Conservation (phyloP, 2,113 vertebrate genomes). For the Psittacara wagleri region DNA sequence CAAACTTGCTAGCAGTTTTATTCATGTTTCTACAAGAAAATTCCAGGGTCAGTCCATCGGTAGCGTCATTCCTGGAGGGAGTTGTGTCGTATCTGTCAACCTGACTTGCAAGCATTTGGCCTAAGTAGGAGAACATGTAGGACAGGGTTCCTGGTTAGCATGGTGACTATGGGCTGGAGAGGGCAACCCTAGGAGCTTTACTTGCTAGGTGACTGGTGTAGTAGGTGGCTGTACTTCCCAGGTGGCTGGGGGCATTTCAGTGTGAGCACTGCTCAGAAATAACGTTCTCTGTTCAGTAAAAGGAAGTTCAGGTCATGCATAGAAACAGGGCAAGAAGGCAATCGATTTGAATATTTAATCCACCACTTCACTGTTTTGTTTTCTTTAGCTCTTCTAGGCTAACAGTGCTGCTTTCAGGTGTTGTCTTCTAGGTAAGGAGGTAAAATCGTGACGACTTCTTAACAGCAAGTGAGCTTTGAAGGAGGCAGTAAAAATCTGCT, state of each 20-base stretch:
- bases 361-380: neutral
- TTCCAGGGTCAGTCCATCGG: neutral
- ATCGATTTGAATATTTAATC: neutral
- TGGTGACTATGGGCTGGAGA: neutral
- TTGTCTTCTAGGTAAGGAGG: neutral
- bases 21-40: neutral
- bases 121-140: neutral
- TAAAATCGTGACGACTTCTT: neutral
- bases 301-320: neutral
- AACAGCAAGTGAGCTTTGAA: neutral
- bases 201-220: rapidly evolving
- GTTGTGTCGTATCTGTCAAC: neutral
- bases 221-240: neutral
- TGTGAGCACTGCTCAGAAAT: neutral
- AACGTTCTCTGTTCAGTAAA: neutral
- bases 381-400: neutral
- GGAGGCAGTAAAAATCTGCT: neutral
- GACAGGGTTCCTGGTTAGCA: neutral
- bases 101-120: neutral
- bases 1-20: neutral
- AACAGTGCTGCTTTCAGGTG: neutral
- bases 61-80: neutral
- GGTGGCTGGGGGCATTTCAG: neutral
- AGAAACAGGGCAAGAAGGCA: neutral
- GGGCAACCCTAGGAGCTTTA: neutral